phyloP scores from a whole-genome alignment of 2,797 vertebrate species.

The Pangasius djambal region DNA sequence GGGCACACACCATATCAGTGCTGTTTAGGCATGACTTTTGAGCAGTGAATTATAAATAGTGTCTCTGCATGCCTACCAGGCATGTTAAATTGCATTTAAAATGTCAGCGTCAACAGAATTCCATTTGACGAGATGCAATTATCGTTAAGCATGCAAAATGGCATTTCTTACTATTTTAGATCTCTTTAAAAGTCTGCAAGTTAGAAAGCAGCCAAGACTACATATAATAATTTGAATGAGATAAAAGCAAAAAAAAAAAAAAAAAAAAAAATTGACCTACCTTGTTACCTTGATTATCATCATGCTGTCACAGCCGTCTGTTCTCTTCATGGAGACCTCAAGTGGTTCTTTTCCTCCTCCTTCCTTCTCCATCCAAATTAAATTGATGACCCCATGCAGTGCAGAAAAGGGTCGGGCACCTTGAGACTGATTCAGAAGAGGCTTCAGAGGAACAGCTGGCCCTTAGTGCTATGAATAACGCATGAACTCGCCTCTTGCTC shows the following conservation, averaged over 20 bases:
- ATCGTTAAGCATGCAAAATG: background rate
- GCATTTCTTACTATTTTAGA: background rate
- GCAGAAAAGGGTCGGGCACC: background rate
- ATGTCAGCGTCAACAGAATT: background rate
- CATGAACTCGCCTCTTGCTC: slow-evolving; percentile 29
- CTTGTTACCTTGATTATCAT: background rate
- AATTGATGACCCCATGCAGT: slow-evolving; percentile 31
- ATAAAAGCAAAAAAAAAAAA: too few relatives aligned
- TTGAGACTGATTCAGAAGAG: slow-evolving; percentile 23
- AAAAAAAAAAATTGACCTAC: background rate
- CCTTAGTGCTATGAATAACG: slow-evolving; percentile 65
- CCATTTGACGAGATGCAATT: background rate
- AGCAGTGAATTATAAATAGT: background rate
- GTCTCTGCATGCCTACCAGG: background rate
- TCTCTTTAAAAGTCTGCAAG: background rate
- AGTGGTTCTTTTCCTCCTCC: background rate
- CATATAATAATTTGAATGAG: background rate
- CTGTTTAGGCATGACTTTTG: background rate
- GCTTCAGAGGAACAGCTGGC: slow-evolving; percentile 48
- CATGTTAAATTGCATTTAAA: background rate
- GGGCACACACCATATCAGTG: background rate
- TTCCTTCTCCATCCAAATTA: background rate
- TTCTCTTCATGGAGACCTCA: slow-evolving; percentile 27
- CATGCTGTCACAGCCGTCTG: background rate
- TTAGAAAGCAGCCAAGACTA: background rate